Conservation (phyloP, 2,888 invertebrate species). For the Drosophila koepferae region DNA sequence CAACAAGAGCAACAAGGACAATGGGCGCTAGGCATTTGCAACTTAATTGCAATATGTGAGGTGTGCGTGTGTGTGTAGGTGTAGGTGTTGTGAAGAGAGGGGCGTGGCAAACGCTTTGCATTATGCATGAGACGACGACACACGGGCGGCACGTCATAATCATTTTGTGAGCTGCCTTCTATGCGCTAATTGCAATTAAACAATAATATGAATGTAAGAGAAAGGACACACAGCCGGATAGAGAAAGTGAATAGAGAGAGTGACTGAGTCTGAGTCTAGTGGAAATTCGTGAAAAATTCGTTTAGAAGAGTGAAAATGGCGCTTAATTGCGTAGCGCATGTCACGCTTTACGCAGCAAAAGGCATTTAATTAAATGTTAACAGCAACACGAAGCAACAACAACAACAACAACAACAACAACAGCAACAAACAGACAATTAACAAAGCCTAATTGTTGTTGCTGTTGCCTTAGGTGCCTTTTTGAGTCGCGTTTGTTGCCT, state of each 20-base stretch:
- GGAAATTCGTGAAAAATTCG: conserved; percentile 51
- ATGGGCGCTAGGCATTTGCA: conserved; percentile 64
- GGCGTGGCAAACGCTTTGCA: conserved; percentile 59
- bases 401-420: conserved; percentile 33
- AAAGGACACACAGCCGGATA: neutral
- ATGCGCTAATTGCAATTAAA: conserved; percentile 79
- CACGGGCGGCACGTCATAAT: conserved; percentile 61
- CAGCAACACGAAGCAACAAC: conserved; percentile 40
- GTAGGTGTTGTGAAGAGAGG: conserved; percentile 7
- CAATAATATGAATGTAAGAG: conserved; percentile 60
- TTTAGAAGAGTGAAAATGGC: conserved; percentile 67
- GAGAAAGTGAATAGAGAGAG: neutral
- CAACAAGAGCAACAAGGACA: conserved; percentile 66
- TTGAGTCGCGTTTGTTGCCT: conserved; percentile 49
- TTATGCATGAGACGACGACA: conserved; percentile 69
- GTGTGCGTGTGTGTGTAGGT: conserved; percentile 13
- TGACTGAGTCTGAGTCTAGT: neutral
- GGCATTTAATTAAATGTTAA: conserved; percentile 80
- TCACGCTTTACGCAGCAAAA: conserved; percentile 57
- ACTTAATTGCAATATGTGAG: conserved; percentile 70
- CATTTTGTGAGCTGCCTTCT: conserved; percentile 67
- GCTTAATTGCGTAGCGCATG: conserved; percentile 57
- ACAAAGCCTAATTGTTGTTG: conserved; percentile 49
- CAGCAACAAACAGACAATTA: conserved; percentile 56
- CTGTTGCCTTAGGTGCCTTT: conserved; percentile 22